Evolutionary conservation across 2,113 vertebrate species (phyloP), one percentile per base, ranked within the genome.

Genomic region (Fulica atra): DNA sequence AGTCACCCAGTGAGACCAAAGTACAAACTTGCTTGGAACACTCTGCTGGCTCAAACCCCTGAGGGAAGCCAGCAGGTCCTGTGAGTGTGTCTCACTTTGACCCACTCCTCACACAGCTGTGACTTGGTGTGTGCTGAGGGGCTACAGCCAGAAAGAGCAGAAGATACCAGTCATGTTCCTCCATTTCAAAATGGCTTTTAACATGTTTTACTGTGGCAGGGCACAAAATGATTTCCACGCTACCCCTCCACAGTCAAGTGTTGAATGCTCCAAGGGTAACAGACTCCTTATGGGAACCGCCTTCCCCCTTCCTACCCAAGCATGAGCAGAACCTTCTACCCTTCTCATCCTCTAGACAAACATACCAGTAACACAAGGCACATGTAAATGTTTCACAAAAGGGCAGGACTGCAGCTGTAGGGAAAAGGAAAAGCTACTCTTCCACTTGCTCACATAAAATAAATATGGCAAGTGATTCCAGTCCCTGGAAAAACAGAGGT

Each of bases 111-210:
- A 13, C 10, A 20, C 1, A 59, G 23, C 50, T 50, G 50, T 23
- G 11, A 4, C 12, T 48, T 4, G 24, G 8, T 14, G 8, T 13
- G 42, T 4, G 29, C 36, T 20, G 16, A n/a, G 40, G 5, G 1
- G 19, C 18, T 50, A 24, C 33, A 9, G 16, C 40, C 7, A 25
- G 5, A 5, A 33, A 70, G 17, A 56, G 16, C 56, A 40, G 31
- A 21, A 81, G 11, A 23, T 7, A 44, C 6, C 2, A 33, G 19
- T 56, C 42, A 13, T 50, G 21, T 13, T 69, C 48, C n/a, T n/a
- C 20, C 48, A 11, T n/a, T 76, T 73, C 63, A 83, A 25, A 69
- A 44, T 3, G 7, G 10, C 4, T 66, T 65, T 54, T n/a, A 13
- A 60, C 57, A 79, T 16, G 7, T 38, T 93, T 72, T 31, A 6